Evolutionary conservation across 2,888 invertebrate species (phyloP), one percentile per base, ranked within the genome.

Genomic region (Salticus scenicus): DNA sequence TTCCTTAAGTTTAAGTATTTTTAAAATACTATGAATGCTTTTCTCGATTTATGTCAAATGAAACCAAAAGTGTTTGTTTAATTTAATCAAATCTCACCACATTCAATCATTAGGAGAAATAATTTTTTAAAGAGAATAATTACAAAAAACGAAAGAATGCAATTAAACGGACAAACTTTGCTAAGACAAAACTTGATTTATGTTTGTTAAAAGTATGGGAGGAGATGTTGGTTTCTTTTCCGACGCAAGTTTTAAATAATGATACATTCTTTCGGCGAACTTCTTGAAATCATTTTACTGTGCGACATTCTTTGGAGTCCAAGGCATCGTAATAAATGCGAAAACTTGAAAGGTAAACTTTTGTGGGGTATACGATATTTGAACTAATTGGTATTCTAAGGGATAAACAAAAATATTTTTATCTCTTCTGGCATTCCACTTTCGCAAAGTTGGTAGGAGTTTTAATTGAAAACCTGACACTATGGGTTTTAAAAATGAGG

Each of bases 341-440:
- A 77, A 83, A 83, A 77, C 77, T 83, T 83, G 72, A 83, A 83
- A 77, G 83, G 83, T 83, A 83, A 83, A 83, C 57, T 83, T 83
- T 77, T 33, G 31, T 33, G 37, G 41, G n/a, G 33, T 30, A 14
- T 14, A 72, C 70, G 77, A 83, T 83, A 83, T 83, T 83, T 72
- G 72, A 77, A 73, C 83, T 83, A 83, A 83, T 83, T 83, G 83
- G 76, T 83, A 83, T 83, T 83, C 83, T 64, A 73, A 37, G 71
- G 51, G 73, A 30, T n/a, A n/a, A 37, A 42, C 30, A 67, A 27
- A 73, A 83, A 83, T 83, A 83, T 83, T 83, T 83, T 83, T 83
- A 83, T 83, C 67, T 37, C 66, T 24, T 37, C 66, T 24, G 4
- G 42, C 83, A 83, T 83, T 83, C 83, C 83, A 24, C 57, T 24